A percentile compares a stretch with the other conserved stretches of the same genome.
Conservation (phyloP, 2,888 invertebrate species). For the Spialia ferax region DNA sequence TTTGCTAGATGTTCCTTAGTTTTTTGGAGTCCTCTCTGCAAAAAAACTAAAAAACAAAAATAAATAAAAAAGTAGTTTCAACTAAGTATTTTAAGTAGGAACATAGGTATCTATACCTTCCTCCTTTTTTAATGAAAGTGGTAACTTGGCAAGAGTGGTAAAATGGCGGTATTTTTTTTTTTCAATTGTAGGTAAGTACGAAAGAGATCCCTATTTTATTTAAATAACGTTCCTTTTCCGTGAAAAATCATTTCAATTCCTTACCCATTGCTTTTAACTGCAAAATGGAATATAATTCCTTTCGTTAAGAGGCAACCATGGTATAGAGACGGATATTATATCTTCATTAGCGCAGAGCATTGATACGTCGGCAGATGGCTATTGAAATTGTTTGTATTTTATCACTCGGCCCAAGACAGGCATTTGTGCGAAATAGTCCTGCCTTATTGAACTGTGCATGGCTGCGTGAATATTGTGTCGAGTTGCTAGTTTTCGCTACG, state of each 20-base stretch:
- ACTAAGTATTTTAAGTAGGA: no score
- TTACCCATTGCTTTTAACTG: background rate
- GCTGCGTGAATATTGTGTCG: constrained; percentile 46
- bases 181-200: no score
- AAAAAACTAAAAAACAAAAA: no score
- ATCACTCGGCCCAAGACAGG: constrained; percentile 66
- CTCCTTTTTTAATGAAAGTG: no score
- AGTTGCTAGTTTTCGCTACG: background rate
- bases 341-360: constrained; percentile 85
- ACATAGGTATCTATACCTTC: no score
- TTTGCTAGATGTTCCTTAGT: no score
- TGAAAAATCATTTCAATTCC: background rate
- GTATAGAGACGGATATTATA: constrained; percentile 82
- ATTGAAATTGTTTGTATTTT: constrained; percentile 84
- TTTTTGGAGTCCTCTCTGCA: no score
- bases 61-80: no score
- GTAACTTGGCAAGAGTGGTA: no score
- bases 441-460: constrained; percentile 65
- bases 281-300: background rate
- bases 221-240: background rate
- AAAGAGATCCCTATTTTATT: no score
- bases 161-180: no score
- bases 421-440: constrained; percentile 57
- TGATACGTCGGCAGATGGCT: constrained; percentile 82
- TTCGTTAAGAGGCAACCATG: constrained; percentile 25